phyloP scores from a whole-genome alignment of 2,113 vertebrate species.

The Pelusios castaneus region DNA sequence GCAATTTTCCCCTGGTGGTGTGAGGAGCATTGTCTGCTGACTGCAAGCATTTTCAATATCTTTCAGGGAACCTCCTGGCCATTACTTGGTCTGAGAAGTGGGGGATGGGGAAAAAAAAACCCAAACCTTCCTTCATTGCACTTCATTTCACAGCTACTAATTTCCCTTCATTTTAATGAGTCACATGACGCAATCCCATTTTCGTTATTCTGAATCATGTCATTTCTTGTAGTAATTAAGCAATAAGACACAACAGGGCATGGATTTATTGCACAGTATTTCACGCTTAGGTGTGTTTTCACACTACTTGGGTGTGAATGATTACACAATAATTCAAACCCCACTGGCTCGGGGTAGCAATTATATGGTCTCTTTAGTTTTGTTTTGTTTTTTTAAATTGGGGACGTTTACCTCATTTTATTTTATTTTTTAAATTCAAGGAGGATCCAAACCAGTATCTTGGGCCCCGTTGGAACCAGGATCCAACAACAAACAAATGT shows the following conservation, averaged over 20 bases:
- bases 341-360: conserved; percentile 63
- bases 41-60: neutral
- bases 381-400: conserved; percentile 67
- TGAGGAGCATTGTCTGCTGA: neutral
- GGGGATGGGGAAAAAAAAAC: neutral
- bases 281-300: conserved; percentile 68
- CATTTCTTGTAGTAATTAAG: conserved; percentile 77
- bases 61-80: neutral
- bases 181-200: conserved; percentile 72
- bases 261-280: conserved; percentile 78
- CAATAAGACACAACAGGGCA: conserved; percentile 76
- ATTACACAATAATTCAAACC: conserved; percentile 75
- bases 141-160: neutral
- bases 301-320: conserved; percentile 73
- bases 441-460: no score
- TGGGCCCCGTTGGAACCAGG: neutral
- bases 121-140: neutral
- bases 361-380: conserved; percentile 58
- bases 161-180: conserved; percentile 17
- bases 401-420: neutral
- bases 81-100: neutral
- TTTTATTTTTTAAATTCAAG: neutral
- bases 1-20: neutral
- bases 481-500: neutral
- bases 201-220: conserved; percentile 72